Base-by-base conservation (phyloP, 2,888 invertebrate genomes). In the Cactoblastis cactorum region DNA sequence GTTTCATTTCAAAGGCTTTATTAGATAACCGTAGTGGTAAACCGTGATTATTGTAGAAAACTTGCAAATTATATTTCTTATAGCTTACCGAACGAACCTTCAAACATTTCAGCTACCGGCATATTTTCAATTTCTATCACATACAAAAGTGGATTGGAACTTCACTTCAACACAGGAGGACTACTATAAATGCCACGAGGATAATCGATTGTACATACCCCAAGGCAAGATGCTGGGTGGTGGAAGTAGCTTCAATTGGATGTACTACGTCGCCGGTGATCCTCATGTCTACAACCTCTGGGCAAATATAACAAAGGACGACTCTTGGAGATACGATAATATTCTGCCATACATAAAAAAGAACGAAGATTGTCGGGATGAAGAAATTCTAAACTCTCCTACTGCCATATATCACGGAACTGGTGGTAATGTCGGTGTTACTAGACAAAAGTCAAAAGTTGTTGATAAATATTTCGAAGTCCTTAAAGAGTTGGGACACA, bases 171-270 rank as follows among this genome's bases (percentile, higher is more conserved):
- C 28, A 2, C 28, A 8, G 5, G 9, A 9, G 5, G 8, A 6
- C 28, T 9, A 6, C 1, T 9, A 28, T 8, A 3, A 28, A 6
- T 28, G 28, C 9, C 28, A 28, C 9, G 9, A 3, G 9, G 28
- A 28, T 9, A 1, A 9, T 1, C 5, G 1, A n/a, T n/a, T 4
- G 2, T 1, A 56, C 4, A 17, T 73, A 2, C 69, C 75, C 0
- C 49, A 55, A 1, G 82, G 74, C 0, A 72, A 69, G 45, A 69
- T 76, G 67, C 53, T 80, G 0, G 81, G 82, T 2, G 82, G 82
- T 1, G 53, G 65, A 32, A 74, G 72, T 17, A 58, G 62, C 3
- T 17, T 75, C 0, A 54, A 65, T 12, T 70, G 71, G 12, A 35
- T 65, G 53, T 53, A 67, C 4, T 62, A 71, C 35, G 59, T 67